A percentile compares a stretch with the other conserved stretches of the same genome.
These are phyloP conservation scores for Micromesistius poutassou DNA, from an alignment of 2,797 vertebrate genomes.

Conservation along the genomic window DNA sequence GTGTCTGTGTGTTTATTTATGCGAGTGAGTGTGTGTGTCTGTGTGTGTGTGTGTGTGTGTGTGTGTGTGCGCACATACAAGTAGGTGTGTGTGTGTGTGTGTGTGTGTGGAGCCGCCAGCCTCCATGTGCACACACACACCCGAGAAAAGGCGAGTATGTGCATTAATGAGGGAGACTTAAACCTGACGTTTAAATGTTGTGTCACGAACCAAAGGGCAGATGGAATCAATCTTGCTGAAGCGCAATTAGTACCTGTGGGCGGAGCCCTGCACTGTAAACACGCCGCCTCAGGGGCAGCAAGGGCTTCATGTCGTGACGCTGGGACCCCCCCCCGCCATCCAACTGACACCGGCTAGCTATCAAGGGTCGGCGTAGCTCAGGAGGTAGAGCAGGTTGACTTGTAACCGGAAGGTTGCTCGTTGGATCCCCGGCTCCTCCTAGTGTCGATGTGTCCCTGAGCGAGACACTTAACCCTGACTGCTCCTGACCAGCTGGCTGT, in stretches of 20 bases:
- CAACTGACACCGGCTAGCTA: no score
- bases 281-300: conserved; percentile 27
- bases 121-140: conserved; percentile 1
- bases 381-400: no score
- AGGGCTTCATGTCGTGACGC: conserved; percentile 13
- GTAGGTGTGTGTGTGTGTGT: not conserved
- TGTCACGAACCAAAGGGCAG: conserved; percentile 57
- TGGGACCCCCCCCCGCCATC: no score
- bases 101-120: no score
- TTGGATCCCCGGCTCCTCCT: no score
- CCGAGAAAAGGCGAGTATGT: not conserved
- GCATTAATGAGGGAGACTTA: not conserved
- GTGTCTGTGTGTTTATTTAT: not conserved
- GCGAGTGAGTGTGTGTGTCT: no score
- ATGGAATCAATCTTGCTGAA: conserved; percentile 57
- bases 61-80: not conserved
- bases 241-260: conserved; percentile 59
- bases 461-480: no score
- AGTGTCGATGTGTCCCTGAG: no score
- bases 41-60: not conserved
- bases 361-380: no score
- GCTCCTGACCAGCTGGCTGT: no score
- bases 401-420: no score
- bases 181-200: conserved; percentile 57
- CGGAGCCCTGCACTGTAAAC: no score